Base-by-base conservation (phyloP, 2,797 vertebrate genomes). In the Smutsia temminckii region DNA sequence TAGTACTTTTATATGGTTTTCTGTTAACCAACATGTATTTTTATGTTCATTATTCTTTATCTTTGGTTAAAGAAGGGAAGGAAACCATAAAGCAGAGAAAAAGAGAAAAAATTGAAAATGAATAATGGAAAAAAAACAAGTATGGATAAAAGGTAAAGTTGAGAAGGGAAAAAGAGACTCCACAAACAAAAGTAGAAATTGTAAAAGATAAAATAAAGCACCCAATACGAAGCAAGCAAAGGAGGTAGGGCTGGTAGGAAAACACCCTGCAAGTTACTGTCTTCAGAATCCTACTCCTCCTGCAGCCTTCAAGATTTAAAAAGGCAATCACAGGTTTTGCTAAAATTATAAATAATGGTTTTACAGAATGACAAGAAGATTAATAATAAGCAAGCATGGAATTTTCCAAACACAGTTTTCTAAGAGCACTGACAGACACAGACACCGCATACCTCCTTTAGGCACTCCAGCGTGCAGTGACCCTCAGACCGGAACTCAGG, bases 391-490 rank as follows among this genome's bases (percentile, higher is more conserved):
- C 34, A 85, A 53, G 20, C 21, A 29, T n/a, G 34, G 18, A 53
- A 42, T 69, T 69, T 37, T 77, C 83, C 46, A 79, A 74, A 4
- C 13, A 49, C 2, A 17, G 4, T 57, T 71, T 85, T 74, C 42
- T 69, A 29, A 55, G n/a, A 84, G 4, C 34, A 68, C 3, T n/a
- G 17, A 29, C 7, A 32, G 51, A 85, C 74, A 68, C 8, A 57
- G 55, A n/a, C 8, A 18, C 71, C 1, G 55, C 98, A 23, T 98
- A 99, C 99, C 99, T 99, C 99, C 96, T 99, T 97, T n/a, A 99
- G 98, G 97, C 99, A 99, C 97, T 99, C 99, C 98, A 98, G 97
- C 1, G 99, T 99, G 97, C 99, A 99, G 97, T 99, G 99, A 92
- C 99, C 99, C 96, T 99, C 99, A 18, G 99, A 99, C 93, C 98